Conservation (phyloP, 2,888 invertebrate genomes). For the Agriotes lineatus region DNA sequence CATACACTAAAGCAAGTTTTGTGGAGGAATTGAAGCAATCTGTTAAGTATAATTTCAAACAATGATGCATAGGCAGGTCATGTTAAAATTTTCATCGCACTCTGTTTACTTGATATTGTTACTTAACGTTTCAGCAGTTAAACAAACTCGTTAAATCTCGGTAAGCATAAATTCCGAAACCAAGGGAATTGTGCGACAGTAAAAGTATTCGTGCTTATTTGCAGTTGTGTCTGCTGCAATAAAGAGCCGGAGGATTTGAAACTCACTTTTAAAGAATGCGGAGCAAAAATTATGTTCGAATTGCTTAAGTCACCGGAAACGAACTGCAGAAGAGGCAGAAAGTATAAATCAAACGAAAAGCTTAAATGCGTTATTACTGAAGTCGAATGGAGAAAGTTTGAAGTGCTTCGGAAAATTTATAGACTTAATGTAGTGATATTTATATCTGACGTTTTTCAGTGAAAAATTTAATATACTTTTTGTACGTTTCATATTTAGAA, state of each 20-base stretch:
- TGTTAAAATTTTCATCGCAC: slow-evolving; percentile 8
- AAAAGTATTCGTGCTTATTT: neutral
- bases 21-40: slow-evolving; percentile 5
- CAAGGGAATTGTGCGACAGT: too few relatives aligned
- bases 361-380: slow-evolving; percentile 19
- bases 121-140: neutral
- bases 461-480: slow-evolving; percentile 5
- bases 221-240: neutral
- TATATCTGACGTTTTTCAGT: neutral
- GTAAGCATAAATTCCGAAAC: neutral
- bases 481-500: neutral
- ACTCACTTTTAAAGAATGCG: too few relatives aligned
- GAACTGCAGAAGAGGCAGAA: slow-evolving; percentile 1
- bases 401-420: slow-evolving; percentile 11
- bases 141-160: neutral
- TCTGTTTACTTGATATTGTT: slow-evolving; percentile 1
- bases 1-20: neutral
- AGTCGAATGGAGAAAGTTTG: slow-evolving; percentile 13
- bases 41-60: slow-evolving; percentile 6
- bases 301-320: slow-evolving; percentile 6
- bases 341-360: slow-evolving; percentile 16
- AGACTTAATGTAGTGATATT: slow-evolving; percentile 16
- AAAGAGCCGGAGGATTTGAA: neutral
- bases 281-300: slow-evolving; percentile 2
- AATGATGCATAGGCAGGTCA: neutral